Conservation (phyloP, 2,113 vertebrate species). For the Cryptotis parvus region DNA sequence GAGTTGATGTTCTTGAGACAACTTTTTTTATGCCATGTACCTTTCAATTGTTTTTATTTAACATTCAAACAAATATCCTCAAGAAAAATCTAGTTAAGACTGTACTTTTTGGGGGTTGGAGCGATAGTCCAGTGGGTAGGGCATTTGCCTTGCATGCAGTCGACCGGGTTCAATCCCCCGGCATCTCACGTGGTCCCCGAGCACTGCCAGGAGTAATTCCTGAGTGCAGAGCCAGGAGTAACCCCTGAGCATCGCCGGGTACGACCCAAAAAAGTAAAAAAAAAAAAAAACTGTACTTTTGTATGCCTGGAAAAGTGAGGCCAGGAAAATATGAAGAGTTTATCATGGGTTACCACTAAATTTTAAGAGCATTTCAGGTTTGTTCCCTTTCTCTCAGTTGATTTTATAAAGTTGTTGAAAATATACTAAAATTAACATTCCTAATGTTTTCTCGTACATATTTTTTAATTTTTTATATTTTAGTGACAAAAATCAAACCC, state of each 20-base stretch:
- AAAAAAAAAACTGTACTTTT: not conserved
- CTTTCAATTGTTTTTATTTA: not conserved
- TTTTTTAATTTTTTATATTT: no score
- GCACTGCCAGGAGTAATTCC: no score
- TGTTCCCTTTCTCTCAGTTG: not conserved
- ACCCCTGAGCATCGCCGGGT: no score
- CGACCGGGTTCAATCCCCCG: no score
- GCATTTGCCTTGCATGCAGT: no score
- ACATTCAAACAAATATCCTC: not conserved
- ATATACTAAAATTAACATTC: not conserved
- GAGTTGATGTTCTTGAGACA: not conserved
- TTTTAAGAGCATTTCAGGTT: not conserved
- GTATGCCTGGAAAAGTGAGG: not conserved
- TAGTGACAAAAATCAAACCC: no score
- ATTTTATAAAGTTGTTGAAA: not conserved
- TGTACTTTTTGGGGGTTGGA: no score
- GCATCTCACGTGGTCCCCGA: no score
- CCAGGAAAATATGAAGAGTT: not conserved
- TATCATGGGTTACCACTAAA: not conserved
- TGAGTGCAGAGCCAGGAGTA: no score
- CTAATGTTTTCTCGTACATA: no score
- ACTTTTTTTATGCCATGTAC: not conserved
- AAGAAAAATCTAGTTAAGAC: not conserved
- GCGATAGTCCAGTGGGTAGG: no score
- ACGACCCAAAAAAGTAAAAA: no score